A percentile compares a stretch with the other conserved stretches of the same genome.
Conservation (phyloP, 1,140 invertebrate species). For the Drosophila tsacasi region DNA sequence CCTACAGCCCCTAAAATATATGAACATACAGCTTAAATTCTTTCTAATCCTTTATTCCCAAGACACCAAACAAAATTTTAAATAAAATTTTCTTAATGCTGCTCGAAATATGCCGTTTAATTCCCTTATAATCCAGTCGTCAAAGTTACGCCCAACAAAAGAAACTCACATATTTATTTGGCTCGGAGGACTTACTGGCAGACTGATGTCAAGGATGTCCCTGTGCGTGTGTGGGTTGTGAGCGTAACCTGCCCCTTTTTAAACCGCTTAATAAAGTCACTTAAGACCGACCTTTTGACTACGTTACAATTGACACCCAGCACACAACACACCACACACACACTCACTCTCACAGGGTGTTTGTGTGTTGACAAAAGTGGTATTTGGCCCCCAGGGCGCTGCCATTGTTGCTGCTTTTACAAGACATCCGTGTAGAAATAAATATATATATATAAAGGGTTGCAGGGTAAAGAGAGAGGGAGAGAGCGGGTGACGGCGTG, state of each 20-base stretch:
- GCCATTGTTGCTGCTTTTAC: slow-evolving; percentile 72
- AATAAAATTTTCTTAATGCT: slow-evolving; percentile 29
- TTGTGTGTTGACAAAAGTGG: slow-evolving; percentile 74
- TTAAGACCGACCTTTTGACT: slow-evolving; percentile 81
- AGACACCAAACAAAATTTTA: slow-evolving; percentile 4
- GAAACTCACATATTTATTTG: slow-evolving; percentile 1
- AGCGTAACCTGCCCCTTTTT: slow-evolving; percentile 70
- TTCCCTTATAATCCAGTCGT: slow-evolving; percentile 49
- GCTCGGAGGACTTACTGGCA: slow-evolving; percentile 30
- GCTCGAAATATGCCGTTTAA: slow-evolving; percentile 35
- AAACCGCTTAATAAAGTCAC: slow-evolving; percentile 85
- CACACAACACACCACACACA: slow-evolving; percentile 11
- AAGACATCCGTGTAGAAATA: slow-evolving; percentile 36
- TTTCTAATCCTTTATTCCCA: not conserved
- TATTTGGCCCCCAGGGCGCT: slow-evolving; percentile 67
- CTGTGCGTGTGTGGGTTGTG: slow-evolving; percentile 8
- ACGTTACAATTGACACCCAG: slow-evolving; percentile 82
- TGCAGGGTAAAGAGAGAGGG: not conserved
- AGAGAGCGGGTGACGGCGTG: slow-evolving; percentile 56
- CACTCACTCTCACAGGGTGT: slow-evolving; percentile 20
- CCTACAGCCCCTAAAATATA: not conserved
- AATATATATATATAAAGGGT: slow-evolving; percentile 6
- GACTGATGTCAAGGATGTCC: slow-evolving; percentile 17
- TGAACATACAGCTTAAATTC: not conserved
- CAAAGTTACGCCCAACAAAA: slow-evolving; percentile 36